phyloP scores from a whole-genome alignment of 2,797 vertebrate species.

The Bradypodion ventrale region DNA sequence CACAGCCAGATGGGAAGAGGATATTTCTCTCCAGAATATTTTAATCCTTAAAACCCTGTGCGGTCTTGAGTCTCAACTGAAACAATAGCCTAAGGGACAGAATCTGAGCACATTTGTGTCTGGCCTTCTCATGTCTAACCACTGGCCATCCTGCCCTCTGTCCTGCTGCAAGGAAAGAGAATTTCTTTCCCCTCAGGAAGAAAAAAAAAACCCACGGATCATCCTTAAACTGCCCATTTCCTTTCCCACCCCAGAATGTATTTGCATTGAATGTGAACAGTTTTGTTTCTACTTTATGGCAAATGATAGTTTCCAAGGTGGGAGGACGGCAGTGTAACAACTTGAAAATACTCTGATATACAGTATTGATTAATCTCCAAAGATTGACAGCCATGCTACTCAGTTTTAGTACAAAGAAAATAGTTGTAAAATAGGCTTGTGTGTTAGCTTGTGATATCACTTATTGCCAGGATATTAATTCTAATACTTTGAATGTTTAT shows the following conservation, averaged over 20 bases:
- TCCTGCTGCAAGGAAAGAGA: background rate
- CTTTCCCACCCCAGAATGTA: background rate
- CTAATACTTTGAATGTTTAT: too few relatives aligned
- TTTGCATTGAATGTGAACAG: background rate
- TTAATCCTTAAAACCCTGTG: slow-evolving; percentile 25
- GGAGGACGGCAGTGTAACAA: too few relatives aligned
- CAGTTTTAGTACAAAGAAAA: too few relatives aligned
- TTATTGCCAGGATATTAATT: too few relatives aligned
- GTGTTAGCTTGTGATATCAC: too few relatives aligned
- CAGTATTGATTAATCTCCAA: too few relatives aligned
- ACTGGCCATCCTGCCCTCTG: background rate
- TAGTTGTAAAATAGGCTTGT: too few relatives aligned
- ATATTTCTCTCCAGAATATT: slow-evolving; percentile 7
- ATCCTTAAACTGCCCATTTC: background rate
- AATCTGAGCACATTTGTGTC: background rate
- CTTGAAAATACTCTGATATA: too few relatives aligned
- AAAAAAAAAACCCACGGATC: too few relatives aligned
- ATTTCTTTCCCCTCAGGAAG: too few relatives aligned
- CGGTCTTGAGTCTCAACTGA: background rate
- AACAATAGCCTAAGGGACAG: background rate
- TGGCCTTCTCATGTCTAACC: too few relatives aligned
- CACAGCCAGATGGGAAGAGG: slow-evolving; percentile 10
- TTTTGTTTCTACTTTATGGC: background rate
- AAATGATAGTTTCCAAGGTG: background rate
- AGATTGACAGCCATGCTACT: too few relatives aligned